Conservation (phyloP, 2,797 vertebrate genomes). For the Sebastolobus altivelis region DNA sequence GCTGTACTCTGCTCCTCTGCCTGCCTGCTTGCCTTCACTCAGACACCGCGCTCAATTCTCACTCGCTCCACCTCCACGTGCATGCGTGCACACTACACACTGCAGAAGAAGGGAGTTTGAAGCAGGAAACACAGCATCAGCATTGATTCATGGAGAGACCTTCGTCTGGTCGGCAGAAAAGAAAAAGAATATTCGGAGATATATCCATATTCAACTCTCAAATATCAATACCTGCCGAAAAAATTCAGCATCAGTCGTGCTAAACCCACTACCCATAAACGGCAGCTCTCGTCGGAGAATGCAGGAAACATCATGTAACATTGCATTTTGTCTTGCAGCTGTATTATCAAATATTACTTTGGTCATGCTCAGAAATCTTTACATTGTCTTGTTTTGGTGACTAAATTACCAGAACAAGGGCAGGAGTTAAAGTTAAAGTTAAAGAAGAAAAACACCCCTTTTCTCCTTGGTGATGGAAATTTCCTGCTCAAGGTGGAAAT, state of each 20-base stretch:
- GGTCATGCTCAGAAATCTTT: not conserved
- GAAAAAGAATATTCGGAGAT: not conserved
- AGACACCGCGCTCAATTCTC: too few relatives aligned
- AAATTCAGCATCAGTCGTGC: not conserved
- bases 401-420: not conserved
- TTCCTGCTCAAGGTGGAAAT: slow-evolving; percentile 18
- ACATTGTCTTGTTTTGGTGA: not conserved
- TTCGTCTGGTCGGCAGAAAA: too few relatives aligned
- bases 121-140: too few relatives aligned
- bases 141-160: too few relatives aligned
- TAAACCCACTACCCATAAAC: not conserved
- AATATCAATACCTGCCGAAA: not conserved
- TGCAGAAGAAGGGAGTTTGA: too few relatives aligned
- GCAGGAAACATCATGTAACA: not conserved
- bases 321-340: not conserved
- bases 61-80: too few relatives aligned
- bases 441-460: not conserved
- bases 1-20: too few relatives aligned
- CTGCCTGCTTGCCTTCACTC: too few relatives aligned
- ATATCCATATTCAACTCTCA: not conserved
- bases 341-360: not conserved
- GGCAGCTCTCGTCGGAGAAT: not conserved
- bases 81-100: too few relatives aligned
- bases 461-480: slow-evolving; percentile 3
- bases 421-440: not conserved